Conservation (phyloP, 2,888 invertebrate species). For the Cistogaster globosa region DNA sequence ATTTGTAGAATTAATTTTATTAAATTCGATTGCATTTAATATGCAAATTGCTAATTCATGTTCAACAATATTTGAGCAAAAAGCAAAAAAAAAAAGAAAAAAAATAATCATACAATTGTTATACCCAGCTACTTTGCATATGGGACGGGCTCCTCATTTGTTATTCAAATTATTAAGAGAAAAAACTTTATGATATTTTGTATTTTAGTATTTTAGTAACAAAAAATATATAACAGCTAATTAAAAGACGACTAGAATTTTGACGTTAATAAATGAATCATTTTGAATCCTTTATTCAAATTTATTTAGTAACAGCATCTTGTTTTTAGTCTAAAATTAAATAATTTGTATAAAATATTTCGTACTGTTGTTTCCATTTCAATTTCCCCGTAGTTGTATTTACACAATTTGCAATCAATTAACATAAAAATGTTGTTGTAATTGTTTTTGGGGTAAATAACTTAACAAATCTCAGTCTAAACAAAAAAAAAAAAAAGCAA, state of each 20-base stretch:
- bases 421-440: constrained; percentile 51
- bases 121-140: constrained; percentile 24
- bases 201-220: neutral
- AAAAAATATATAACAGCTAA: neutral
- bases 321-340: constrained; percentile 20
- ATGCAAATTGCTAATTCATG: constrained; percentile 58
- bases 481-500: constrained; percentile 17
- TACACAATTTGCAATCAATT: constrained; percentile 83
- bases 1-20: constrained; percentile 46
- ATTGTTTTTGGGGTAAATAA: constrained; percentile 63
- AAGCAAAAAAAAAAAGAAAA: neutral
- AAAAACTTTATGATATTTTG: neutral
- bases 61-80: constrained; percentile 19
- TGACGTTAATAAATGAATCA: too few relatives aligned
- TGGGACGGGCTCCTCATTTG: constrained; percentile 36
- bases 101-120: neutral
- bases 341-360: constrained; percentile 42
- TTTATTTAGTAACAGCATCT: too few relatives aligned
- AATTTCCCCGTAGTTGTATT: constrained; percentile 70
- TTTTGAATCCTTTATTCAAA: too few relatives aligned
- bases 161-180: constrained; percentile 49
- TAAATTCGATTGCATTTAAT: constrained; percentile 63
- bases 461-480: constrained; percentile 50
- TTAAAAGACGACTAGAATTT: neutral
- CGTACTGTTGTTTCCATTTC: constrained; percentile 11